These are phyloP conservation scores for Leptothorax acervorum DNA, from an alignment of 2,888 invertebrate genomes.

Conservation along the genomic window DNA sequence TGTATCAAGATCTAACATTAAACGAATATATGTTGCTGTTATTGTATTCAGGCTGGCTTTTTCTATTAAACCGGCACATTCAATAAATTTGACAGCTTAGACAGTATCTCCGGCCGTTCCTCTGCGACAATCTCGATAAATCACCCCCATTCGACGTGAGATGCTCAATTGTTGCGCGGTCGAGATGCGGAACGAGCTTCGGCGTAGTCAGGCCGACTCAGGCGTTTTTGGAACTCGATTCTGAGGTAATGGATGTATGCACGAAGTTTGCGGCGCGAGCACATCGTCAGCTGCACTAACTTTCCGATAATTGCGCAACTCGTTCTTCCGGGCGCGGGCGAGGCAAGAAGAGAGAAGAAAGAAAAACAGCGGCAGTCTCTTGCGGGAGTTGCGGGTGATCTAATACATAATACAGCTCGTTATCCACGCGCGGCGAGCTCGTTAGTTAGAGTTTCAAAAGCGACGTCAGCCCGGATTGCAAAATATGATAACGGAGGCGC, in stretches of 20 bases:
- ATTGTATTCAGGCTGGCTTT: neutral
- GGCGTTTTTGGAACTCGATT: slow-evolving; percentile 49
- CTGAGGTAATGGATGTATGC: slow-evolving; percentile 39
- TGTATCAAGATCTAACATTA: neutral
- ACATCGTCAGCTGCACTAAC: slow-evolving; percentile 26
- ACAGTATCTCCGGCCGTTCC: neutral
- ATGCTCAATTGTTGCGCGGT: neutral
- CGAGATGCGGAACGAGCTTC: neutral
- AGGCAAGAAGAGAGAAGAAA: neutral
- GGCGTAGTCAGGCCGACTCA: neutral
- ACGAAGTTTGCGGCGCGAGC: slow-evolving; percentile 7
- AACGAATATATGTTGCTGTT: neutral
- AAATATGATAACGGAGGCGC: slow-evolving; percentile 41
- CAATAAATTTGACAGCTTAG: slow-evolving; percentile 4
- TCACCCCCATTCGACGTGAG: neutral
- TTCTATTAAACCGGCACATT: neutral
- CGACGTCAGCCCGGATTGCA: slow-evolving; percentile 12
- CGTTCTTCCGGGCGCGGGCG: slow-evolving; percentile 11
- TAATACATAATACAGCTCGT: slow-evolving; percentile 55
- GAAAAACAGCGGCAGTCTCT: slow-evolving; percentile 8
- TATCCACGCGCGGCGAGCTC: slow-evolving; percentile 46
- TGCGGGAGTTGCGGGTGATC: slow-evolving; percentile 30
- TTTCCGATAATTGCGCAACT: slow-evolving; percentile 37
- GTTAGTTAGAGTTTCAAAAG: slow-evolving; percentile 17
- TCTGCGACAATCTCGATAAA: neutral